Base-by-base conservation (phyloP, 2,888 invertebrate genomes). In the Camptogramma bilineatum region DNA sequence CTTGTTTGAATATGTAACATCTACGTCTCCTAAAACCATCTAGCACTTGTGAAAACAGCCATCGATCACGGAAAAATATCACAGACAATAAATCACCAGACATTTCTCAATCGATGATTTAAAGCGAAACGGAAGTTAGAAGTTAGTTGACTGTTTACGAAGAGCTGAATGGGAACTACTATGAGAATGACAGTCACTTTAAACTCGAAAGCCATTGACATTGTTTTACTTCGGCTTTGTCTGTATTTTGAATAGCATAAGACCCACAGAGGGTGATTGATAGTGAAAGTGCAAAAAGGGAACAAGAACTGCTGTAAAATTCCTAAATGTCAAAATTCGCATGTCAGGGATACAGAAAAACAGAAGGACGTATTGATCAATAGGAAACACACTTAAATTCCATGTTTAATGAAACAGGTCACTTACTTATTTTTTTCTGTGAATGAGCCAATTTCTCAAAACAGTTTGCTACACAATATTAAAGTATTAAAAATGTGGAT, bases 101-200 rank as follows among this genome's bases (percentile, higher is more conserved):
- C 79, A 78, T 80, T 83, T 84, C 76, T 81, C 80, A 80, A 83
- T 84, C 80, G 83, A 83, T 81, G 75, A 84, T 87, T 85, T 85
- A 81, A 82, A 85, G 80, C 80, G 78, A 82, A 85, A 81, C 79
- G 80, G 80, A 82, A 83, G 82, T 82, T 80, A 77, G 76, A 72
- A 73, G 76, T 80, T 80, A 76, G 75, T 75, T 67, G 70, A 76
- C 76, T 79, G 76, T 81, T 82, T 76, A 78, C 69, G 51, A 65
- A 67, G 66, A 54, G 52, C 56, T 66, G 58, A 65, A 57, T 52
- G 51, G 56, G 19, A 34, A 59, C 52, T 71, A 79, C 79, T 68
- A 77, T 50, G 50, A 56, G 52, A 61, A 19, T 16, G 10, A 24
- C 71, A 71, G 57, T 78, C 73, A 73, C 70, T 58, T 63, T 42